Conservation (phyloP, 2,797 vertebrate species). For the Podargus strigoides region DNA sequence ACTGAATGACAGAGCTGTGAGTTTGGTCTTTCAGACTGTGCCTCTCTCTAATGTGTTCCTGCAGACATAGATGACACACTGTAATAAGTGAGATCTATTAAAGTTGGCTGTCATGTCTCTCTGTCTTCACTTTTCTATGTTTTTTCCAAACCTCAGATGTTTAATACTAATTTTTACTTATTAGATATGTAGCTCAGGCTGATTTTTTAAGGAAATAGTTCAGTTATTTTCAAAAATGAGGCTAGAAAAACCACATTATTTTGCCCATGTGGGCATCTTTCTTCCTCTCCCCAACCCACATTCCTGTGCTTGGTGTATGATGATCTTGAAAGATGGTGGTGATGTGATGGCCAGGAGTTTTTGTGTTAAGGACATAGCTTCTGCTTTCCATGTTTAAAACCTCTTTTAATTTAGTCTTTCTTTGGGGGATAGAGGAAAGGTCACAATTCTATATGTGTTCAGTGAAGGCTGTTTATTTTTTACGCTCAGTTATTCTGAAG, state of each 20-base stretch:
- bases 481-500: not conserved
- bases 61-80: not conserved
- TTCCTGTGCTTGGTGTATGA: not conserved
- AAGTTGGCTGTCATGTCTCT: not conserved
- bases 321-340: not conserved
- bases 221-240: not conserved
- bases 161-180: not conserved
- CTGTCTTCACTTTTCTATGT: not conserved
- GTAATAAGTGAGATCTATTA: not conserved
- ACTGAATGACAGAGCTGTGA: not conserved
- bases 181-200: not conserved
- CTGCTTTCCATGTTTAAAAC: not conserved
- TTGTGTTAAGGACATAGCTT: not conserved
- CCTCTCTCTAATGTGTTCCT: not conserved
- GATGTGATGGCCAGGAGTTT: not conserved
- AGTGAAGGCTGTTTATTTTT: not conserved
- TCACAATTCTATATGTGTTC: not conserved
- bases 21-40: not conserved
- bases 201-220: not conserved
- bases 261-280: not conserved
- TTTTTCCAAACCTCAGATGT: not conserved
- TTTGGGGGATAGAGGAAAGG: not conserved
- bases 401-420: not conserved
- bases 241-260: not conserved
- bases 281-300: not conserved